Conservation (phyloP, 1,140 invertebrate species). For the Pantala flavescens region DNA sequence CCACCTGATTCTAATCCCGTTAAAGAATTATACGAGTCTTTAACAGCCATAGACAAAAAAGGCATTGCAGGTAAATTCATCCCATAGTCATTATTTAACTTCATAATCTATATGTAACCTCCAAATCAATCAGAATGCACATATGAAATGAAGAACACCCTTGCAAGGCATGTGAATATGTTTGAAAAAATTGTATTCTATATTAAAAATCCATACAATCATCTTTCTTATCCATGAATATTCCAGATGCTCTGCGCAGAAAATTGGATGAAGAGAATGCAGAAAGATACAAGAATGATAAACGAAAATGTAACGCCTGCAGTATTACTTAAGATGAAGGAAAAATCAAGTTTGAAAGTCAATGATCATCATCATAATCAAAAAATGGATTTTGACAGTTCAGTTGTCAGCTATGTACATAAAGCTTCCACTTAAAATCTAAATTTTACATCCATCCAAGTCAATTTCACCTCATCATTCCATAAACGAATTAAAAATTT, state of each 20-base stretch:
- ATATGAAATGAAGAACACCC: neutral
- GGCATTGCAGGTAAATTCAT: slow-evolving; percentile 43
- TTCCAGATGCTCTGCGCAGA: slow-evolving; percentile 36
- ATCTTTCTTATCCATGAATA: neutral
- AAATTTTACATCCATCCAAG: slow-evolving; percentile 26
- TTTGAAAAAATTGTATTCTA: neutral
- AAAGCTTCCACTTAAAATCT: slow-evolving; percentile 30
- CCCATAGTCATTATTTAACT: neutral
- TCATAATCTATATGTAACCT: too few relatives aligned
- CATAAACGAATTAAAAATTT: neutral
- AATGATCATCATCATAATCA: neutral
- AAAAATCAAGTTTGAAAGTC: slow-evolving; percentile 10
- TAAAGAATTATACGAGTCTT: slow-evolving; percentile 53
- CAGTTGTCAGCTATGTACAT: neutral
- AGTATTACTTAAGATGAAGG: slow-evolving; percentile 30
- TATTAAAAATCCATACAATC: slow-evolving; percentile 15
- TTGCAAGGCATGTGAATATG: neutral
- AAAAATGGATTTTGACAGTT: neutral
- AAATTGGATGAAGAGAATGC: slow-evolving; percentile 38
- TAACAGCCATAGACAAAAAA: slow-evolving; percentile 50
- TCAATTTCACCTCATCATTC: neutral
- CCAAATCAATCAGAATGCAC: too few relatives aligned
- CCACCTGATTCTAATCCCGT: slow-evolving; percentile 47
- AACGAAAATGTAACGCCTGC: slow-evolving; percentile 33
- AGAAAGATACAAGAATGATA: slow-evolving; percentile 32